Evolutionary conservation across 2,797 vertebrate genomes (phyloP).

Genomic region (Acrossocheilus fasciatus): DNA sequence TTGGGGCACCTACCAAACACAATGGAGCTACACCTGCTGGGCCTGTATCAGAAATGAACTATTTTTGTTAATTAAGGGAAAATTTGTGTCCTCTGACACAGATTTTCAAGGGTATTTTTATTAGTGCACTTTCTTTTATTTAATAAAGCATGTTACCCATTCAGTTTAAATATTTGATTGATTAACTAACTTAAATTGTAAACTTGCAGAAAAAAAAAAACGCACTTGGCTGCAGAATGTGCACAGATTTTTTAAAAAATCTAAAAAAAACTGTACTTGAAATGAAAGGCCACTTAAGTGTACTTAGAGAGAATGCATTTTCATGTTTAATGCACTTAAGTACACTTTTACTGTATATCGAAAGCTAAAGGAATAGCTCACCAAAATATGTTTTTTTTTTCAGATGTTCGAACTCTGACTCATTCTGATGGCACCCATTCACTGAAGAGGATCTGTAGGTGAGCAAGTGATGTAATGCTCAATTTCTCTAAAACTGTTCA

Average conservation of each 20-base stretch:
- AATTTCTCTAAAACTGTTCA: not conserved
- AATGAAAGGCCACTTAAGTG: not conserved
- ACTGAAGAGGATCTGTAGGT: not conserved
- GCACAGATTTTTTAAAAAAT: too few relatives aligned
- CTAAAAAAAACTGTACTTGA: not conserved
- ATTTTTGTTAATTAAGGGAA: not conserved
- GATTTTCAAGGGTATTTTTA: not conserved
- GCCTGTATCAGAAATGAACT: not conserved
- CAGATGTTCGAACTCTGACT: not conserved
- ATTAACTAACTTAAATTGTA: too few relatives aligned
- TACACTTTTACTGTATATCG: not conserved
- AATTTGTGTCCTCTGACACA: not conserved
- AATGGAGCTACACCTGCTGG: not conserved
- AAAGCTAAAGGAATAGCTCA: not conserved
- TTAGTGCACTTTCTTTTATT: not conserved
- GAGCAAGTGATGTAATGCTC: not conserved
- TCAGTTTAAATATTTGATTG: not conserved
- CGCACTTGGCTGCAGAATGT: too few relatives aligned
- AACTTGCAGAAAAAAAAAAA: too few relatives aligned
- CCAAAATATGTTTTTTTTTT: not conserved
- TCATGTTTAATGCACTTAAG: not conserved
- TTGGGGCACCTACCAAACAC: constrained; percentile 58
- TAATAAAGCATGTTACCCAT: not conserved
- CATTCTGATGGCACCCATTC: not conserved
- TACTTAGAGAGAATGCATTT: not conserved